A percentile compares a stretch with the other conserved stretches of the same genome.
phyloP scores from a whole-genome alignment of 2,888 invertebrate species.

The Phyto melanocephala region DNA sequence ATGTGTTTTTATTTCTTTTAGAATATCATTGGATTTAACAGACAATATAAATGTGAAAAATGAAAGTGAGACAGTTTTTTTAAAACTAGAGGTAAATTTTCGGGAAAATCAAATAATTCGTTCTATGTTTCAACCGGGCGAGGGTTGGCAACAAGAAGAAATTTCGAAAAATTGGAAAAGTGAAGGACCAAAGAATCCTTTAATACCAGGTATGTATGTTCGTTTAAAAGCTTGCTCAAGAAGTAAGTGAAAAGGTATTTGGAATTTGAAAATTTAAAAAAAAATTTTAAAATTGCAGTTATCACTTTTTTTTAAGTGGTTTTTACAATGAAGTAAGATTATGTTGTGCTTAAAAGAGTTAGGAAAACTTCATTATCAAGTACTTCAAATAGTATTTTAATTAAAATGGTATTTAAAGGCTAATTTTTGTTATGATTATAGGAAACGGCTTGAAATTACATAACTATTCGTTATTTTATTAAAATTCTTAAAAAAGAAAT shows the following conservation, averaged over 20 bases:
- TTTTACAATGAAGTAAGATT: too few species aligned
- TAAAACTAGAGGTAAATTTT: conserved; percentile 78
- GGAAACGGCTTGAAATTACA: too few species aligned
- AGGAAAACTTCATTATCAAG: too few species aligned
- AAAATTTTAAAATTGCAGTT: too few species aligned
- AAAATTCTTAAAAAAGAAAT: too few species aligned
- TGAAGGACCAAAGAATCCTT: conserved; percentile 77
- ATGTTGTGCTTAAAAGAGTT: too few species aligned
- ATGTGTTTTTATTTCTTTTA: conserved; percentile 54
- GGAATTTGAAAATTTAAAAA: not conserved
- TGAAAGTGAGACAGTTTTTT: conserved; percentile 76
- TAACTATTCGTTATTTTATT: too few species aligned
- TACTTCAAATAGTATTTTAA: too few species aligned
- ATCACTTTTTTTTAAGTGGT: too few species aligned
- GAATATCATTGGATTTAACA: conserved; percentile 77
- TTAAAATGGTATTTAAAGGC: too few species aligned
- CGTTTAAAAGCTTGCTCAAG: not conserved
- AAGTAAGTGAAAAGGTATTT: too few species aligned
- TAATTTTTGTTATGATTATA: too few species aligned
- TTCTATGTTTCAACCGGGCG: conserved; percentile 78
- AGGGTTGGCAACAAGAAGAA: conserved; percentile 78
- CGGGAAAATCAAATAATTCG: conserved; percentile 78
- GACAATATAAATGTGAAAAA: conserved; percentile 75
- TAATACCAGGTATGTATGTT: conserved; percentile 74
- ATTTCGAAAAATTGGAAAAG: conserved; percentile 78